These are phyloP conservation scores for Syndactyla subalaris DNA, from an alignment of 2,797 vertebrate genomes.

Conservation along the genomic window DNA sequence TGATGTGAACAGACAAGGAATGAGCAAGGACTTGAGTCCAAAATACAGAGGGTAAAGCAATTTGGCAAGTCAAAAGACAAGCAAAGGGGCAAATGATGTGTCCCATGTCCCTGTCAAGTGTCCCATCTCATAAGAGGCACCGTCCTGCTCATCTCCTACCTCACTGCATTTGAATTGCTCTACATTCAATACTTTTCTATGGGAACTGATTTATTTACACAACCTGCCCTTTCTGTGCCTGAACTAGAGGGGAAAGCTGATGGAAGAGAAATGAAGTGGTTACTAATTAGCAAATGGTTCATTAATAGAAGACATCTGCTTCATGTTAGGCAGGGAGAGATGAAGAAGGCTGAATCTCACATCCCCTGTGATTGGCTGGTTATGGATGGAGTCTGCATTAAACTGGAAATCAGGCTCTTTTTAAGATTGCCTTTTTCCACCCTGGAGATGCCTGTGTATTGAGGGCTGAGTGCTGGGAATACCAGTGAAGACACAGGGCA, in stretches of 20 bases:
- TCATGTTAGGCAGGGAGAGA: not conserved
- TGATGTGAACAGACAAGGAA: not conserved
- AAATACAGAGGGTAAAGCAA: not conserved
- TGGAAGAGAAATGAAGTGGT: not conserved
- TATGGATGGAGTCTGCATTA: not conserved
- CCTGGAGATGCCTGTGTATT: not conserved
- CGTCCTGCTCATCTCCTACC: not conserved
- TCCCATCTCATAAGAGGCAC: not conserved
- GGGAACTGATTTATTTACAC: not conserved
- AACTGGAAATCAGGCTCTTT: not conserved
- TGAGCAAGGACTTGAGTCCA: not conserved
- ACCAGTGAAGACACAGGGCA: not conserved
- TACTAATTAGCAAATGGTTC: slow-evolving; percentile 26
- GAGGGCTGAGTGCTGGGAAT: not conserved
- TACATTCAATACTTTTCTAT: accelerated
- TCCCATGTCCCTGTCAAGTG: not conserved
- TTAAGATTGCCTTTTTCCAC: not conserved
- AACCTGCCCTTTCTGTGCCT: not conserved
- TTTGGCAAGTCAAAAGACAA: not conserved
- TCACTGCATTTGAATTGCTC: not conserved
- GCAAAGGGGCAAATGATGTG: not conserved
- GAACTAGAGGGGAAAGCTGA: not conserved
- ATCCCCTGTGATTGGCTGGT: not conserved
- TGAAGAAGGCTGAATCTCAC: not conserved
- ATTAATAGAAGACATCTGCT: slow-evolving; percentile 40